Conservation (phyloP, 2,113 vertebrate genomes). For the Salvelinus sp. region DNA sequence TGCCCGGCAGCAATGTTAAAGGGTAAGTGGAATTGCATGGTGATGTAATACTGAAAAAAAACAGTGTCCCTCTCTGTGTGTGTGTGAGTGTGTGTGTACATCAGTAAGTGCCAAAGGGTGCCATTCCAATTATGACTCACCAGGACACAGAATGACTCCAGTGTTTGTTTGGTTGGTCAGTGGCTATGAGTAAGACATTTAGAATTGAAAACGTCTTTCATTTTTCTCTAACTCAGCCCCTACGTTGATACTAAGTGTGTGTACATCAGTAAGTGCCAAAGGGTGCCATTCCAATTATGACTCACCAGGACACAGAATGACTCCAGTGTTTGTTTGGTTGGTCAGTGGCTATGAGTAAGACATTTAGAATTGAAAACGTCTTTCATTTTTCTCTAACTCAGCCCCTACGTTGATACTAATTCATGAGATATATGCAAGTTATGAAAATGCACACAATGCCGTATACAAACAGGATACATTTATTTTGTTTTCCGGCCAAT, state of each 20-base stretch:
- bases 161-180: constrained; percentile 32
- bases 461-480: too few relatives aligned
- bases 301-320: constrained; percentile 32
- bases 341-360: constrained; percentile 17
- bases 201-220: constrained; percentile 46
- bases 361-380: constrained; percentile 34
- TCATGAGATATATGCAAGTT: neutral
- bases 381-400: constrained; percentile 22
- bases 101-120: constrained; percentile 37
- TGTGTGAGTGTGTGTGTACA: neutral
- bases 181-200: neutral
- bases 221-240: neutral
- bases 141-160: constrained; percentile 31
- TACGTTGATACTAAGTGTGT: constrained; percentile 11
- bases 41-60: neutral
- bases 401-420: constrained; percentile 11
- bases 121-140: constrained; percentile 32
- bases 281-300: constrained; percentile 37
- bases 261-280: constrained; percentile 27
- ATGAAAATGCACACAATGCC: neutral
- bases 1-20: too few relatives aligned
- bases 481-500: neutral
- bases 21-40: neutral
- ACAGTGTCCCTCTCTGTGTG: too few relatives aligned
- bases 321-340: constrained; percentile 28